Evolutionary conservation across 1,140 invertebrate genomes (phyloP), one percentile per base, ranked within the genome.

Genomic region (Drosophila lacteicornis): DNA sequence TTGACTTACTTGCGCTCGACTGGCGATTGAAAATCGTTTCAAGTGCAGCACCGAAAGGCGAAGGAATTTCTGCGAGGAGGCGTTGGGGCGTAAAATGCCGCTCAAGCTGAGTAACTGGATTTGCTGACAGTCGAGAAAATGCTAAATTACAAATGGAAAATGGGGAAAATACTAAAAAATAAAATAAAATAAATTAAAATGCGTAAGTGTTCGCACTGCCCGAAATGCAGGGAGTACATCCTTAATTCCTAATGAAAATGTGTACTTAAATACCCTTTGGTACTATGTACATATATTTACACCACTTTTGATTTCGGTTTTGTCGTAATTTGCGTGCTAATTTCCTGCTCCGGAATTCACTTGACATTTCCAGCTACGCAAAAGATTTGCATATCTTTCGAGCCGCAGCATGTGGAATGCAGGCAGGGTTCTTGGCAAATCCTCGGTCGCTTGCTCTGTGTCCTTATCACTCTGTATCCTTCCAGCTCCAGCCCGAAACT

Each of bases 251-350:
- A 25, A 30, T 63, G 17, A 56, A 58, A 57, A 57, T 57, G 40
- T 45, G 27, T 46, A 36, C 19, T 6, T 22, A 33, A 38, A 11
- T 1, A 53, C 4, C 15, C 38, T 45, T 19, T 12, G 9, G 19
- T 22, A 15, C 7, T 15, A 38, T 19, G 12, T 19, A 53, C 6
- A 36, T 53, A 30, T 17, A 58, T 59, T 36, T 33, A 25, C 27
- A 59, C 53, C 22, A 36, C 30, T 38, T 57, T 50, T 51, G 33
- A 50, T 42, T 47, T 70, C 9, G 51, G 36, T 67, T 71, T 69
- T 57, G 65, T 71, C 71, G 80, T 67, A 83, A 87, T 78, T 88
- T 88, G 80, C 62, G 65, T 90, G 84, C 85, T 90, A 90, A 88
- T 90, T 84, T 88, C 69, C 58, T 75, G 74, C 49, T 65, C 25